These are phyloP conservation scores for Gryon sp. DNA, from an alignment of 1,140 invertebrate species.

Conservation along the genomic window DNA sequence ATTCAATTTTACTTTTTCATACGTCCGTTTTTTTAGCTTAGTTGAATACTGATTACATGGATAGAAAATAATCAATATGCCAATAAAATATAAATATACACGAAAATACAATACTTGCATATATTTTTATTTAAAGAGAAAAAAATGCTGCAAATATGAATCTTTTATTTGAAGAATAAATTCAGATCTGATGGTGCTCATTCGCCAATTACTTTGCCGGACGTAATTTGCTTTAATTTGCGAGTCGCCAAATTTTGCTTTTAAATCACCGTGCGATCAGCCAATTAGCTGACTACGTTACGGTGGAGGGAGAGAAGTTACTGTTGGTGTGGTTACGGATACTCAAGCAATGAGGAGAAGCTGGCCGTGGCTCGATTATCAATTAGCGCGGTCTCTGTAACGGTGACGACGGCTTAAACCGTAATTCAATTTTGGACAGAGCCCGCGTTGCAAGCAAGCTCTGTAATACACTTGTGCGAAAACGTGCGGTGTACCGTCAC, in stretches of 20 bases:
- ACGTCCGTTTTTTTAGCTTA: no score
- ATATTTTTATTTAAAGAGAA: no score
- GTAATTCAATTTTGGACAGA: conserved; percentile 69
- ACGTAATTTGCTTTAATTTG: conserved; percentile 70
- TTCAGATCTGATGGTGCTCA: conserved; percentile 35
- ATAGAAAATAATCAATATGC: no score
- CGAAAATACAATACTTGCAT: no score
- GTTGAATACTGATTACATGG: no score
- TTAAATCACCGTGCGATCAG: conserved; percentile 73
- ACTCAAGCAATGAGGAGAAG: conserved; percentile 56
- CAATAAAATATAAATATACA: no score
- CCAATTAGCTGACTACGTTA: conserved; percentile 68
- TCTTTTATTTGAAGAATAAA: conserved; percentile 15
- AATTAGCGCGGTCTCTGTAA: conserved; percentile 73
- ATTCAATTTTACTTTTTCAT: no score
- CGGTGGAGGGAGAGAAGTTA: conserved; percentile 27
- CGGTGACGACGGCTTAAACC: conserved; percentile 67
- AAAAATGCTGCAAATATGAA: conserved; percentile 6
- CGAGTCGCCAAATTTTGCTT: conserved; percentile 67
- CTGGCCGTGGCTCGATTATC: conserved; percentile 71
- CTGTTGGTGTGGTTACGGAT: conserved; percentile 49
- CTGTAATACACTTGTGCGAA: conserved; percentile 60
- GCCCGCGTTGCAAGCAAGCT: conserved; percentile 42
- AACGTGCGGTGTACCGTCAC: conserved; percentile 56
- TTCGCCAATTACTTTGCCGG: conserved; percentile 72